Evolutionary conservation across 2,797 vertebrate genomes (phyloP), one percentile per base, ranked within the genome.

Genomic region (Megalops cyprinoides): DNA sequence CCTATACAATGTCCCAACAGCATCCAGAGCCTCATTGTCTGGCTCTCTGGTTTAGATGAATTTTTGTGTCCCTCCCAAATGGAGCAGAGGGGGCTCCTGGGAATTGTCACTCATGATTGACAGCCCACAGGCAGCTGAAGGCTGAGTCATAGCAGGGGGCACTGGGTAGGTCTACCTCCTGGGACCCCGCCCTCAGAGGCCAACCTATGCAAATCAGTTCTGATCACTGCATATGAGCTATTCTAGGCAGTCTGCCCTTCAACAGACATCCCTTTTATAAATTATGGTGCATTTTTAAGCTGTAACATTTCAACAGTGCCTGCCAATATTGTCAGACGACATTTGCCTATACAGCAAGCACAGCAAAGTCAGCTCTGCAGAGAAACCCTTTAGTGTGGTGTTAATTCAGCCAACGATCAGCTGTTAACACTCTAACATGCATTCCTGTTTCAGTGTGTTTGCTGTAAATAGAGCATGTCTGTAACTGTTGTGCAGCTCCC

Each of bases 171-270:
- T 39, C 39, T 23, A 6, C 46, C 25, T 15, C 71, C 25, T 7
- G 42, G 49, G 71, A 74, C 1, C 31, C n/a, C 18, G 23, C 71
- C 71, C 46, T 44, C 25, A 31, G 71, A 23, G 71, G n/a, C n/a
- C 1, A 6, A 6, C 49, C 42, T 49, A 39, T 31, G 25, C 14
- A 48, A 74, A 49, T 49, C 2, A 49, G 28, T 74, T 49, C 71
- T 18, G 44, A 74, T 12, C n/a, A 25, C 37, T 14, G 34, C 75
- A 56, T 42, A 56, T 58, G 20, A 77, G 51, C 39, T 14, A 14
- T 42, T 44, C 14, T n/a, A n/a, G n/a, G n/a, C 34, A 77, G 74
- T 53, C 55, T 18, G 23, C 55, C 56, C 76, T 78, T 62, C 62
- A 78, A 44, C 39, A 7, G 20, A 39, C 39, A 25, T 42, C 23